phyloP scores from a whole-genome alignment of 1,140 invertebrate genomes.

The Acarapis woodi region DNA sequence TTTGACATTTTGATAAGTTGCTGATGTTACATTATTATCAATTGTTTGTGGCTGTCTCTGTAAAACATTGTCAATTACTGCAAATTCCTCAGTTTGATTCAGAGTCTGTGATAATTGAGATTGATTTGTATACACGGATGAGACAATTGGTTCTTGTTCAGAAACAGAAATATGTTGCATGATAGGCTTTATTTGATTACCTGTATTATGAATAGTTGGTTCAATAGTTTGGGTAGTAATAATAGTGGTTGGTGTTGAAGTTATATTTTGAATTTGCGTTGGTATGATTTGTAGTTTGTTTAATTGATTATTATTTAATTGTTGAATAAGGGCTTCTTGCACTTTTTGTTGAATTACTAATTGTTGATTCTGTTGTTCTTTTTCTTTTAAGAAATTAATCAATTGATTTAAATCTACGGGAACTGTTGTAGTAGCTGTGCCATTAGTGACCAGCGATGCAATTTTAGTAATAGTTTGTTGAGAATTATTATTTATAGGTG shows the following conservation, averaged over 20 bases:
- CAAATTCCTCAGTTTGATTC: not conserved
- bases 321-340: not conserved
- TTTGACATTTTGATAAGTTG: not conserved
- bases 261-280: not conserved
- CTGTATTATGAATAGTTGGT: not conserved
- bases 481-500: too few species aligned
- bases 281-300: too few species aligned
- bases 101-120: not conserved
- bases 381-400: not conserved
- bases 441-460: too few species aligned
- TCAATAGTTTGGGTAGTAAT: not conserved
- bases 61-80: not conserved
- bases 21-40: not conserved
- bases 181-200: not conserved
- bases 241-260: not conserved
- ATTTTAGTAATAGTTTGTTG: too few species aligned
- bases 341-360: constrained; percentile 5
- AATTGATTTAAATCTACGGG: constrained; percentile 4
- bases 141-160: not conserved
- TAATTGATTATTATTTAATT: not conserved
- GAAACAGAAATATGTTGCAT: not conserved
- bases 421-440: not conserved
- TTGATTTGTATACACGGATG: not conserved
- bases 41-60: not conserved
- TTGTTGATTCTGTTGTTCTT: constrained; percentile 8